Percentiles rank a stretch among this genome's conserved stretches.
Conservation (phyloP, 2,888 invertebrate genomes). For the Chouioia cunea region DNA sequence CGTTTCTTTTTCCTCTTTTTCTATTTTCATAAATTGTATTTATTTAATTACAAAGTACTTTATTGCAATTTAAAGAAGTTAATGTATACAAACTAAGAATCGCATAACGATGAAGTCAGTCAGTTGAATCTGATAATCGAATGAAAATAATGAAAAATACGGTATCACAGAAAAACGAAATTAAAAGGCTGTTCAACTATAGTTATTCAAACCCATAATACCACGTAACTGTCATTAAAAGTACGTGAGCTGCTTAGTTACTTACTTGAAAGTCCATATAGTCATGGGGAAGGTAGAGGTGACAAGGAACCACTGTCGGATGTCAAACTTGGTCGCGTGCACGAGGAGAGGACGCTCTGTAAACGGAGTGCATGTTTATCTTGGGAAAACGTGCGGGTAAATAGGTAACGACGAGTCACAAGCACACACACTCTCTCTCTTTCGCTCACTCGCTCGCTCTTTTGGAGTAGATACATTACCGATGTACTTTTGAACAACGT, state of each 20-base stretch:
- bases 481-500: slow-evolving; percentile 91
- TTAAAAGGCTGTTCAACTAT: no score
- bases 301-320: slow-evolving; percentile 89
- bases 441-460: neutral
- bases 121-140: no score
- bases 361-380: slow-evolving; percentile 52
- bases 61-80: no score
- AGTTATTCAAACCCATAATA: no score
- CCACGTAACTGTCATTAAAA: no score
- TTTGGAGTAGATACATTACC: slow-evolving; percentile 70
- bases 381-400: neutral
- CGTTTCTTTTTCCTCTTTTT: no score
- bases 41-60: no score
- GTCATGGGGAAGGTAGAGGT: slow-evolving; percentile 82
- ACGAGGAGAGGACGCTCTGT: slow-evolving; percentile 85
- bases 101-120: no score
- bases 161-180: no score
- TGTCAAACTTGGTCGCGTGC: slow-evolving; percentile 90
- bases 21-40: no score
- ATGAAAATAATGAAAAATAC: no score
- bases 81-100: no score
- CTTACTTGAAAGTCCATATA: slow-evolving; percentile 86
- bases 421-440: neutral
- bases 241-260: slow-evolving; percentile 4
- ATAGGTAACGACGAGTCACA: neutral